Evolutionary conservation across 2,888 invertebrate genomes (phyloP).

Genomic region (Drosophila hamatofila): DNA sequence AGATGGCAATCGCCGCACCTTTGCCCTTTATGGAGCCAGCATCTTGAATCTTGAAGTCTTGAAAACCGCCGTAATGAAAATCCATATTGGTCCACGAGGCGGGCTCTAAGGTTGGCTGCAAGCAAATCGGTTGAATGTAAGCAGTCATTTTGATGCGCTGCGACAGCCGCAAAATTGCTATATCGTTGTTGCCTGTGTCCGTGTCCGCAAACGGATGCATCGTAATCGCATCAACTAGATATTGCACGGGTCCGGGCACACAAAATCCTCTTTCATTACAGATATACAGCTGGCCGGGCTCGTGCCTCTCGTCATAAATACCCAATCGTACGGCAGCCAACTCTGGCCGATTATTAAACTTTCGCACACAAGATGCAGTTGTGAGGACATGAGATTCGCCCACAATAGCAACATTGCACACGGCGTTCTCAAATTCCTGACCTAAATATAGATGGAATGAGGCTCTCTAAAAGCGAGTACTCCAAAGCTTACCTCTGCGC

Average conservation of each 20-base stretch:
- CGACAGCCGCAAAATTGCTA: constrained; percentile 53
- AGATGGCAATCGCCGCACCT: constrained; percentile 36
- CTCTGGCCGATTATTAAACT: constrained; percentile 28
- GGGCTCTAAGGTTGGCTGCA: constrained; percentile 35
- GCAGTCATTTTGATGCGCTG: constrained; percentile 38
- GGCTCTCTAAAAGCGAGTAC: not conserved
- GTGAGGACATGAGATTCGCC: constrained; percentile 51
- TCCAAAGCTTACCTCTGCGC: constrained; percentile 8
- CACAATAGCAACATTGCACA: constrained; percentile 58
- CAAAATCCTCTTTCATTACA: constrained; percentile 62
- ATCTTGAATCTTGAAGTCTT: not conserved
- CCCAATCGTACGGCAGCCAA: constrained; percentile 47
- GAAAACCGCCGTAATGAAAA: constrained; percentile 58
- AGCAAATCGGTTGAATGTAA: constrained; percentile 57
- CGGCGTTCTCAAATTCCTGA: not conserved
- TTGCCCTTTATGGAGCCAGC: no score
- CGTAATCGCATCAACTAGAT: constrained; percentile 41
- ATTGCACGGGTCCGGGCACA: constrained; percentile 53
- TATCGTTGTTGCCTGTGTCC: constrained; percentile 57
- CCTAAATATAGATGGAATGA: constrained; percentile 7
- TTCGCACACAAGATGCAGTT: constrained; percentile 54
- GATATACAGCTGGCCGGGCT: constrained; percentile 22
- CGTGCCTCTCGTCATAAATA: constrained; percentile 43
- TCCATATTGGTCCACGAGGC: constrained; percentile 47
- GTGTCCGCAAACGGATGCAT: constrained; percentile 54